A percentile compares a stretch with the other conserved stretches of the same genome.
Evolutionary conservation across 1,140 invertebrate genomes (phyloP).

Genomic region (Ips nitidus): DNA sequence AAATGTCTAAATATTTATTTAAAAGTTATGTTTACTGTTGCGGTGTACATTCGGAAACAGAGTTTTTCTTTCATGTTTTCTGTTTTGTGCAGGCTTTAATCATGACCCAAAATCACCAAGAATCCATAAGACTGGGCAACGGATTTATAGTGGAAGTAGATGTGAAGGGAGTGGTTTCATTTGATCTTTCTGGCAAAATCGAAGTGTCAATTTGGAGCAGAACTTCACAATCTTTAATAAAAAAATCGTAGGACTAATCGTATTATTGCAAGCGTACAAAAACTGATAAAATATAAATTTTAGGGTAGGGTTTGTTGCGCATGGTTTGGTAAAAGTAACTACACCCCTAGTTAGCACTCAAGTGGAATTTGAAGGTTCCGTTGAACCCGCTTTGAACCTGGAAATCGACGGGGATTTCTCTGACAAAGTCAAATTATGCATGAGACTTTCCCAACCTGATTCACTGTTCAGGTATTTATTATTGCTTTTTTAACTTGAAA

Average conservation of each 20-base stretch:
- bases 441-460: constrained; percentile 75
- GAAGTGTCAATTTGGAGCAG: constrained; percentile 85
- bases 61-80: no score
- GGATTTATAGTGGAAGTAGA: constrained; percentile 73
- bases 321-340: constrained; percentile 67
- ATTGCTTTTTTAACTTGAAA: not conserved
- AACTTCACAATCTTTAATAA: constrained; percentile 80
- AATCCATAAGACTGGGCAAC: constrained; percentile 69
- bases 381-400: constrained; percentile 73
- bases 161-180: constrained; percentile 72
- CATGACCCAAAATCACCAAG: constrained; percentile 72
- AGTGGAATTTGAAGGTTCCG: constrained; percentile 68
- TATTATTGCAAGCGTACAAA: constrained; percentile 3
- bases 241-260: constrained; percentile 62
- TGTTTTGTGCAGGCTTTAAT: constrained; percentile 60
- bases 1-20: no score
- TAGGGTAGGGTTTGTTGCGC: constrained; percentile 70
- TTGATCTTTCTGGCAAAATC: constrained; percentile 83
- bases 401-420: constrained; percentile 81
- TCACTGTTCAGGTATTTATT: constrained; percentile 62
- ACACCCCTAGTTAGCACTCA: constrained; percentile 69
- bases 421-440: constrained; percentile 73
- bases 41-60: no score
- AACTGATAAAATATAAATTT: constrained; percentile 40
- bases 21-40: no score